Evolutionary conservation across 2,113 vertebrate species (phyloP), one percentile per base, ranked within the genome.

Genomic region (Strigops habroptila): DNA sequence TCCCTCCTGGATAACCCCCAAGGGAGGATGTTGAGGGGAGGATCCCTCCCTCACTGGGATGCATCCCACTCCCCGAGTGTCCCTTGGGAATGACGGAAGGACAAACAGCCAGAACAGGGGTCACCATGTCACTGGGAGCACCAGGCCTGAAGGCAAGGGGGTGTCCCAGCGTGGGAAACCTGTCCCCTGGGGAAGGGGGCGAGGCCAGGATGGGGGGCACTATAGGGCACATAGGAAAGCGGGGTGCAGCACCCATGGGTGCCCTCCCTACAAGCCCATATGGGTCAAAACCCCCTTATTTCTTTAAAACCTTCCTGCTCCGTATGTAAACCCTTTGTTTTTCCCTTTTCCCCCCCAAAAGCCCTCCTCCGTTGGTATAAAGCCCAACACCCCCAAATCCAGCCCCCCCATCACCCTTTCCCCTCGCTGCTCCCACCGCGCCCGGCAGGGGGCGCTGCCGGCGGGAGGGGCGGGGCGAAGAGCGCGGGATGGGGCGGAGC

Each of bases 401-500:
- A 21, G 12, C 9, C 14, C 17, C 16, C 23, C 24, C 37, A 18
- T 31, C 28, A 7, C 52, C 4, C 49, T 49, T 25, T 9, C 35
- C 37, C 9, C 28, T 35, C 31, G 49, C 65, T 10, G 8, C 4
- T 7, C 63, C 35, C 27, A 0, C 18, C 14, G 6, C 9, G 15
- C 18, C 82, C 90, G 8, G 31, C 15, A 83, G 82, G 63, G 1
- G 91, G 51, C 68, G 93, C 51, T n/a, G 21, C 24, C 17, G 6
- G 9, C 3, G 1, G 5, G 17, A 22, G 17, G 39, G 53, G 76
- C 46, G 65, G 23, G 30, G 9, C 18, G 7, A 30, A 1, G 0
- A 0, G 0, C 0, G 9, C 17, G 3, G 0, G 0, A 1, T 0
- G 9, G 62, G 90, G 60, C 2, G 52, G 3, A 8, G 53, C 0